Base-by-base conservation (phyloP, 2,113 vertebrate species). In the Chaetodon auriga region DNA sequence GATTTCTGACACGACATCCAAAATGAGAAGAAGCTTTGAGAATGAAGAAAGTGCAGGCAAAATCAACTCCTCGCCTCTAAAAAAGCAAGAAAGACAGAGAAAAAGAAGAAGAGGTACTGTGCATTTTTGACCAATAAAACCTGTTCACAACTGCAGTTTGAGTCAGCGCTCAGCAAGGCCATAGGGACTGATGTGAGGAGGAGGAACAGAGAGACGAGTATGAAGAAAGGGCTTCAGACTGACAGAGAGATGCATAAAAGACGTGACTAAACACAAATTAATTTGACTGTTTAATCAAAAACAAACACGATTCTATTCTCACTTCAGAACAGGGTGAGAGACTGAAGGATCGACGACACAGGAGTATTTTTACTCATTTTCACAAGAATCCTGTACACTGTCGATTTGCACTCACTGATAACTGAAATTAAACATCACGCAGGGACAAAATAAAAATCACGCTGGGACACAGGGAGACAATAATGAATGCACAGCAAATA, bases 151-250 rank as follows among this genome's bases (percentile, higher is more conserved):
- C 55, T 4, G 11, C 71, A 78, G 64, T 25, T 3, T 23, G 70
- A 82, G 64, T 84, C 74, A 74, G 43, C 4, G 6, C 54, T 69
- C 43, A 7, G 25, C 58, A 69, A 73, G 51, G 60, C 46, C 51
- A 62, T 45, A 36, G 10, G 46, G 54, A 60, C 68, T 72, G n/a
- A 80, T 38, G 72, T 61, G 68, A 75, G 63, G 83, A 70, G 76
- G 68, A 77, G 46, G 74, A 78, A 48, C 23, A 61, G 61, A 15
- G 30, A 21, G 21, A 11, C 21, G 45, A 65, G 41, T 6, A 49
- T 23, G 58, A 55, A n/a, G 10, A 62, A 55, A n/a, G 10, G 55
- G 36, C 15, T 45, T 46, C 66, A 46, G 49, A 55, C 38, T 18
- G 19, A 66, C 13, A 36, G 30, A 35, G 14, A 30, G 16, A 49